Evolutionary conservation across 2,888 invertebrate genomes (phyloP).

Genomic region (Mellilla xanthometata): DNA sequence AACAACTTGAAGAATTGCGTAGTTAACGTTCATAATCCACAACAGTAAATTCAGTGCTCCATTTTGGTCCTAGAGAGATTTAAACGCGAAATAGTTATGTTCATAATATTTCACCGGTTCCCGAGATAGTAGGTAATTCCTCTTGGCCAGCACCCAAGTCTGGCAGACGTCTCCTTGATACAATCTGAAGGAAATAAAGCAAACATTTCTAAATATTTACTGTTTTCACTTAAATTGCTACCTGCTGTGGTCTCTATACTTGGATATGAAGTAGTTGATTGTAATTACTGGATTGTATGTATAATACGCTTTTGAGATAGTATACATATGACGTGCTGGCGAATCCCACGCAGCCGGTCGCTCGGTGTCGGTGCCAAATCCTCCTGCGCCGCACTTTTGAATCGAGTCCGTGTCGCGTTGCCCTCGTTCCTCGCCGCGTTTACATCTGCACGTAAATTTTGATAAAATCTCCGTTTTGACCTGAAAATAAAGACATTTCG

Average conservation of each 20-base stretch:
- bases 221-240: constrained; percentile 25
- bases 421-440: constrained; percentile 46
- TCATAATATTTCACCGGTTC: constrained; percentile 34
- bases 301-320: constrained; percentile 37
- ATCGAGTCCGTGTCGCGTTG: constrained; percentile 46
- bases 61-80: constrained; percentile 40
- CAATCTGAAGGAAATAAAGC: constrained; percentile 44
- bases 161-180: constrained; percentile 50
- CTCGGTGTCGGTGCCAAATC: constrained; percentile 60
- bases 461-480: constrained; percentile 35
- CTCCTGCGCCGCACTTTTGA: constrained; percentile 58
- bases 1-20: not conserved
- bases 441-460: constrained; percentile 31
- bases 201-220: constrained; percentile 48
- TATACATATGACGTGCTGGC: constrained; percentile 31
- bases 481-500: constrained; percentile 21
- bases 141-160: constrained; percentile 65
- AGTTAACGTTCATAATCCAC: constrained; percentile 13
- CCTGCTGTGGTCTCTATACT: not conserved
- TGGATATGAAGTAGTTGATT: constrained; percentile 23
- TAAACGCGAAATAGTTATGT: constrained; percentile 31
- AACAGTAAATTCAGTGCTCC: constrained; percentile 31
- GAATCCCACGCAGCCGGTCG: constrained; percentile 48
- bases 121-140: constrained; percentile 42
- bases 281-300: constrained; percentile 39